phyloP scores from a whole-genome alignment of 92 coral and sea anemone genomes.

The Epizoanthus stellaris region DNA sequence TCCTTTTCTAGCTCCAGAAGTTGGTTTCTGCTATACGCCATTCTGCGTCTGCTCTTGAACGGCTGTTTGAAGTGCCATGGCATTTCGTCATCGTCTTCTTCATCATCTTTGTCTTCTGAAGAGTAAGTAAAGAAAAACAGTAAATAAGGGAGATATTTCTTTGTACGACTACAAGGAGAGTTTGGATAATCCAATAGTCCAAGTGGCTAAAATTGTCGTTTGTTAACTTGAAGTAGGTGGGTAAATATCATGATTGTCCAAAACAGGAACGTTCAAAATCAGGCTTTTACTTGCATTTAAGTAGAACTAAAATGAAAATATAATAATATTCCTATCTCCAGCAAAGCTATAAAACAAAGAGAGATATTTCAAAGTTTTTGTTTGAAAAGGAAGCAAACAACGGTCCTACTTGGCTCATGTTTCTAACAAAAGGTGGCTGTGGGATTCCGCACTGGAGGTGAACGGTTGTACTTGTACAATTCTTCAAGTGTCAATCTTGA shows the following conservation, averaged over 20 bases:
- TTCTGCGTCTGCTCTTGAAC: conserved; percentile 91
- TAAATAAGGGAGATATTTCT: not conserved
- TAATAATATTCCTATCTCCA: too few species aligned
- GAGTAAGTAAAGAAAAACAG: conserved; percentile 11
- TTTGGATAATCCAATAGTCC: not conserved
- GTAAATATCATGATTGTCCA: not conserved
- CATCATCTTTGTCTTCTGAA: conserved; percentile 34
- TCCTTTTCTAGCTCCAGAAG: conserved; percentile 97
- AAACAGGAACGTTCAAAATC: not conserved
- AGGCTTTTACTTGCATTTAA: not conserved
- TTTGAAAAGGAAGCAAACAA: not conserved
- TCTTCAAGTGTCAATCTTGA: not conserved
- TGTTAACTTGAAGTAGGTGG: conserved; percentile 11
- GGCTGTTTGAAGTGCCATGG: conserved; percentile 98
- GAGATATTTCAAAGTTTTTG: not conserved
- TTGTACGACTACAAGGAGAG: not conserved
- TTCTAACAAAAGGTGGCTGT: conserved; percentile 3
- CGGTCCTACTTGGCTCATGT: not conserved
- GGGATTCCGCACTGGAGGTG: not conserved
- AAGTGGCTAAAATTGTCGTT: conserved; percentile 6
- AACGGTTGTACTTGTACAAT: not conserved
- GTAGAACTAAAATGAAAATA: not conserved
- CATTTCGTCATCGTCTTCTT: conserved; percentile 39
- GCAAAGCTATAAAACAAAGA: too few species aligned
- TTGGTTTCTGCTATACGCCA: conserved; percentile 95